These are phyloP conservation scores for Austrofundulus limnaeus DNA, from an alignment of 2,113 vertebrate genomes.

Conservation along the genomic window DNA sequence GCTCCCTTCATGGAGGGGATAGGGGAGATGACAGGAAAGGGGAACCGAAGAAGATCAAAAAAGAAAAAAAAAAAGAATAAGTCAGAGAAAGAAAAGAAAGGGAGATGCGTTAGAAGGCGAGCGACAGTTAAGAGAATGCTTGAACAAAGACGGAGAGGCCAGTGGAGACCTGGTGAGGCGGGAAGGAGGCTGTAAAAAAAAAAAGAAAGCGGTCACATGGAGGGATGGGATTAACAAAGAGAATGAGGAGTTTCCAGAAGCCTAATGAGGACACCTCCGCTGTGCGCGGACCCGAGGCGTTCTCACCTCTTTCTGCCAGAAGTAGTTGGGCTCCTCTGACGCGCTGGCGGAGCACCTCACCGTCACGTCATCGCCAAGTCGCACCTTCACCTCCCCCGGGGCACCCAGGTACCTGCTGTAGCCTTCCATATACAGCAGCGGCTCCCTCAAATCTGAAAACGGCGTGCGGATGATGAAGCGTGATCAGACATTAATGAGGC, in stretches of 20 bases:
- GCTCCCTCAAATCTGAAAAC: conserved; percentile 67
- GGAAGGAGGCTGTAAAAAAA: conserved; percentile 11
- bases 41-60: no score
- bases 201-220: conserved; percentile 19
- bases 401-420: conserved; percentile 53
- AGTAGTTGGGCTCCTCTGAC: conserved; percentile 70
- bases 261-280: conserved; percentile 25
- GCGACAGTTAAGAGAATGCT: conserved; percentile 28
- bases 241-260: conserved; percentile 34
- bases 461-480: background rate
- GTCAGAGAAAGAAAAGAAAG: conserved; percentile 12
- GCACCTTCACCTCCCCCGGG: conserved; percentile 63
- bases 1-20: conserved; percentile 34
- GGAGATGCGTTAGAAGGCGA: background rate
- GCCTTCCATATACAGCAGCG: conserved; percentile 44
- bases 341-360: conserved; percentile 71
- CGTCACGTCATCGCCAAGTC: conserved; percentile 66
- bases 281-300: background rate
- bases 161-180: conserved; percentile 12
- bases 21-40: conserved; percentile 4
- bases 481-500: conserved; percentile 35
- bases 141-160: conserved; percentile 34
- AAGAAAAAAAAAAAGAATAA: conserved; percentile 26
- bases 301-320: conserved; percentile 77
- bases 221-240: conserved; percentile 3